These are phyloP conservation scores for Varanus komodoensis DNA, from an alignment of 2,113 vertebrate genomes.

Conservation along the genomic window DNA sequence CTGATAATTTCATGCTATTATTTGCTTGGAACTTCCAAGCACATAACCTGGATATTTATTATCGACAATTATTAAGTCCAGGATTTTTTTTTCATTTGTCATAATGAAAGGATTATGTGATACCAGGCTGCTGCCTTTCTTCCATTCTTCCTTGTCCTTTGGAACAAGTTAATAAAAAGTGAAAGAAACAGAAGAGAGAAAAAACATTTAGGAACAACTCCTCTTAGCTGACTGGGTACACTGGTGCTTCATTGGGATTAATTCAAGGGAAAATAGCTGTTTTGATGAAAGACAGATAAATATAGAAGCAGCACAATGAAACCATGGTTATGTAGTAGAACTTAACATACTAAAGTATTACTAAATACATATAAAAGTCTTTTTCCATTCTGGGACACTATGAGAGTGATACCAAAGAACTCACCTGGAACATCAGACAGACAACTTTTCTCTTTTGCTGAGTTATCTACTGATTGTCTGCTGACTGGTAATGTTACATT, in stretches of 20 bases:
- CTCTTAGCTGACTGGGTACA: neutral
- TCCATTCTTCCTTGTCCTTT: neutral
- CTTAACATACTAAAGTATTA: no score
- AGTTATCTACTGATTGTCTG: neutral
- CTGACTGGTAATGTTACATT: slow-evolving; percentile 1
- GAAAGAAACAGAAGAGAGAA: neutral
- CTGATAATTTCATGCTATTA: neutral
- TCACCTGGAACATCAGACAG: neutral
- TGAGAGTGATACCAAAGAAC: neutral
- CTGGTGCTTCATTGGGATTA: neutral
- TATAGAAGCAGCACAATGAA: neutral
- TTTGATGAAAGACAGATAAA: neutral
- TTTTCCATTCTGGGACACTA: neutral
- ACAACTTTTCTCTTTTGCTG: neutral
- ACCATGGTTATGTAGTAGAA: neutral
- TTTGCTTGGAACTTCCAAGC: neutral
- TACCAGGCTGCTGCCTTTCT: neutral
- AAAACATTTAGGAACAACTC: neutral
- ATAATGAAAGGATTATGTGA: neutral
- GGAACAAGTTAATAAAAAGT: neutral
- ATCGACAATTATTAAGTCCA: neutral
- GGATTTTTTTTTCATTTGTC: neutral
- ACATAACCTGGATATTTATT: neutral
- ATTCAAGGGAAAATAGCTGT: neutral
- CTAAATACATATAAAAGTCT: neutral